These are phyloP conservation scores for Drosophila rellima DNA, from an alignment of 2,888 invertebrate species.

Conservation along the genomic window DNA sequence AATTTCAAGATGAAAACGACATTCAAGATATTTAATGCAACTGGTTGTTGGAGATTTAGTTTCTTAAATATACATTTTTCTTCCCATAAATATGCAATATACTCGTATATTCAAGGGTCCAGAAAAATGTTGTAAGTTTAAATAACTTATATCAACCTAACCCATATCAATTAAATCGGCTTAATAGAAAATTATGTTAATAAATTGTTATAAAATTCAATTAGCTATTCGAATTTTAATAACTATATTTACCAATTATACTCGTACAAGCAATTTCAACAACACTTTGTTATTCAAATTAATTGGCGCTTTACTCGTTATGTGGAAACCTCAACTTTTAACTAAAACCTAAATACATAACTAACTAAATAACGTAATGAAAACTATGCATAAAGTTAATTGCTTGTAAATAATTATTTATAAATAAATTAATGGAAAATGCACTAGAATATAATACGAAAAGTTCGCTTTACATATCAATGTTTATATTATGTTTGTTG, in stretches of 20 bases:
- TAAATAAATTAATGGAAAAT: constrained; percentile 65
- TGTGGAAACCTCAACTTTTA: constrained; percentile 28
- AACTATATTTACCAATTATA: not conserved
- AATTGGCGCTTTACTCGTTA: constrained; percentile 45
- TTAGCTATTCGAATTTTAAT: not conserved
- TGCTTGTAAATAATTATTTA: constrained; percentile 79
- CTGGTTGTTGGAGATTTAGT: not conserved
- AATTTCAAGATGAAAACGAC: not conserved
- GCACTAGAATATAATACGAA: constrained; percentile 56
- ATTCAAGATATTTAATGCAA: not conserved
- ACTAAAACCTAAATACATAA: constrained; percentile 28
- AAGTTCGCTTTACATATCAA: constrained; percentile 6
- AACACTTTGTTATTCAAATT: constrained; percentile 47
- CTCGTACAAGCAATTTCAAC: constrained; percentile 3
- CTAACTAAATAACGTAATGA: constrained; percentile 58
- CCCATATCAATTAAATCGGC: too few species aligned
- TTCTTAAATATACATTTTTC: too few species aligned
- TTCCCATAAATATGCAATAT: too few species aligned
- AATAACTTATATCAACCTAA: too few species aligned
- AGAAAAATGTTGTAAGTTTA: too few species aligned
- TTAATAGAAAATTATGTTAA: not conserved
- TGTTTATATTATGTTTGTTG: constrained; percentile 1
- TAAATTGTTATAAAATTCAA: not conserved
- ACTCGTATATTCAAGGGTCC: too few species aligned
- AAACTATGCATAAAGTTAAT: constrained; percentile 63